These are phyloP conservation scores for Cantharis nigra DNA, from an alignment of 2,888 invertebrate species.

Conservation along the genomic window DNA sequence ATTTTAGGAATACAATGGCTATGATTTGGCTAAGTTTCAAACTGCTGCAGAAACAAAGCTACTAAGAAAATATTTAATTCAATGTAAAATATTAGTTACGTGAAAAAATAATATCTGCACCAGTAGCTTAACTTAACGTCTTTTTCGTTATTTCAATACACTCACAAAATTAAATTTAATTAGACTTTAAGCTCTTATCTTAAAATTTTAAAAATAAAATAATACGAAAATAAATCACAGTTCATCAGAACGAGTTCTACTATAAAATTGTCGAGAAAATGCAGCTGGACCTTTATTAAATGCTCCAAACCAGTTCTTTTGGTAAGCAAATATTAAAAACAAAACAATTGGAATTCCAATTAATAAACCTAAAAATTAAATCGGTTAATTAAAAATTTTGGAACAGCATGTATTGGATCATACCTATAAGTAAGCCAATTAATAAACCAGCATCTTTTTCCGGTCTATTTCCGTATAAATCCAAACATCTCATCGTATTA, in stretches of 20 bases:
- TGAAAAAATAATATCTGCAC: neutral
- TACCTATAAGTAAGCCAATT: slow-evolving; percentile 70
- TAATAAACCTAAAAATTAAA: slow-evolving; percentile 61
- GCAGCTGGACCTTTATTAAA: slow-evolving; percentile 63
- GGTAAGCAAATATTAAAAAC: slow-evolving; percentile 63
- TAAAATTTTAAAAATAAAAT: neutral
- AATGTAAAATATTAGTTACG: neutral
- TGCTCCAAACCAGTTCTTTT: slow-evolving; percentile 67
- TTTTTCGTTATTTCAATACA: neutral
- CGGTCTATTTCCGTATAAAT: slow-evolving; percentile 66
- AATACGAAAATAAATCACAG: slow-evolving; percentile 9
- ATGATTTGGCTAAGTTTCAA: too few relatives aligned
- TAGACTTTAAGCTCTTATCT: too few relatives aligned
- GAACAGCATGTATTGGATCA: slow-evolving; percentile 17
- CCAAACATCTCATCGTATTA: slow-evolving; percentile 68
- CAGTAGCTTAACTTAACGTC: neutral
- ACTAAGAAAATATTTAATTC: neutral
- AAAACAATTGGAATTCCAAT: slow-evolving; percentile 71
- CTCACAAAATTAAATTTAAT: neutral
- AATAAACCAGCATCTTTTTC: slow-evolving; percentile 72
- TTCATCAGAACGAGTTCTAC: slow-evolving; percentile 39
- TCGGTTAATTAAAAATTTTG: neutral
- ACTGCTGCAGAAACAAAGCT: too few relatives aligned
- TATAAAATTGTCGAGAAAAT: slow-evolving; percentile 74
- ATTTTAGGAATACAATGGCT: neutral